A percentile compares a stretch with the other conserved stretches of the same genome.
phyloP scores from a whole-genome alignment of 1,140 invertebrate genomes.

The Antheraea mylitta region DNA sequence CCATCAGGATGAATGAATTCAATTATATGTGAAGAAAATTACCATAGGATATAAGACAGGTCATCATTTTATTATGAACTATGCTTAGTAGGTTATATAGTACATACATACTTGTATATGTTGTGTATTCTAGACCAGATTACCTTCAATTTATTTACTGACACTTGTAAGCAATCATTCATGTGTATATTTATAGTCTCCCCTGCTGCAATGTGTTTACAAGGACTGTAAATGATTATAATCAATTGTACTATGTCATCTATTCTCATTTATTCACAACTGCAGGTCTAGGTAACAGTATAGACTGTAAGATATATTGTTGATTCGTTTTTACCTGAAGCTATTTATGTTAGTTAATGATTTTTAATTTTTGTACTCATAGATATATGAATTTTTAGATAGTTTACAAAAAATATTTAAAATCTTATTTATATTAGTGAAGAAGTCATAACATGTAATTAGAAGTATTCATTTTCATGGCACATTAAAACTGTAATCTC shows the following conservation, averaged over 20 bases:
- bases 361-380: too few relatives aligned
- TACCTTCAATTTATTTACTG: constrained; percentile 38
- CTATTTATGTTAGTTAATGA: not conserved
- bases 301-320: too few relatives aligned
- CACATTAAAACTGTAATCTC: too few relatives aligned
- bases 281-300: not conserved
- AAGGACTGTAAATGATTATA: constrained; percentile 20
- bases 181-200: constrained; percentile 42
- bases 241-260: not conserved
- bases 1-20: too few relatives aligned
- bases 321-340: too few relatives aligned
- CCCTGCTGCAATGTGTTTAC: constrained; percentile 38
- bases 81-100: not conserved
- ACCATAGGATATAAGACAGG: not conserved
- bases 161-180: constrained; percentile 76
- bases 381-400: too few relatives aligned
- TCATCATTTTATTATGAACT: not conserved
- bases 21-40: not conserved
- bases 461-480: too few relatives aligned
- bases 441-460: too few relatives aligned
- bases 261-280: not conserved
- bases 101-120: constrained; percentile 7
- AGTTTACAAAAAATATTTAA: too few relatives aligned
- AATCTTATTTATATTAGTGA: too few relatives aligned
- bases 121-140: constrained; percentile 21